Evolutionary conservation across 2,888 invertebrate species (phyloP), one percentile per base, ranked within the genome.

Genomic region (Limenitis camilla): DNA sequence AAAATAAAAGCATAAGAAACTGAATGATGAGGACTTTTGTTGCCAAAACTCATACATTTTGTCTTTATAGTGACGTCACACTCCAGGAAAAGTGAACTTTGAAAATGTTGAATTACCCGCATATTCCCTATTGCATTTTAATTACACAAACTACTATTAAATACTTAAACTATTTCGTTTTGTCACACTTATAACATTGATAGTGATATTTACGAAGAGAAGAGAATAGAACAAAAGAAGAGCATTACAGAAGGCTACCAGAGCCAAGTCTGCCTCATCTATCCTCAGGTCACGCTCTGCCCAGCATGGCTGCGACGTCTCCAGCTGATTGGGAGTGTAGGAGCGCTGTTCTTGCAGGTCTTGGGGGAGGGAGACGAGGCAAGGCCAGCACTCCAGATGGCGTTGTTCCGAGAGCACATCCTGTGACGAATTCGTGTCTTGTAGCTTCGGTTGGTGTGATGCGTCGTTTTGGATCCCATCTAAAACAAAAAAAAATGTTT

Each of bases 361-460:
- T 61, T 3, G 78, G 80, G 0, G 82, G 79, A 0, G 81, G 81
- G 41, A 81, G 72, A 5, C 81, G 74, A 0, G 82, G 83, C 2
- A 81, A 67, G 1, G 90, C 72, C 72, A 89, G 74, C 74, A 69
- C 90, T 71, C 71, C 90, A 46, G 68, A 80, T 40, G 77, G 89
- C 59, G 80, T 81, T 60, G 73, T 61, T 32, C 79, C 87, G 1
- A 82, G 64, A 0, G 82, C 68, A 48, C 81, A 81, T 5, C 91
- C 90, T 6, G 89, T 89, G 61, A 91, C 91, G 66, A 96, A 97
- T 70, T 95, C 95, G 81, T 97, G 97, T 49, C 93, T 91, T 27
- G 94, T 90, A 2, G 97, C 97, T 74, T 97, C 96, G 50, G 94
- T 95, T 0, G 97, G 95, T 4, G 95, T 96, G 91, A 97, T 92